Base-by-base conservation (phyloP, 2,113 vertebrate species). In the Sebastes fasciatus region DNA sequence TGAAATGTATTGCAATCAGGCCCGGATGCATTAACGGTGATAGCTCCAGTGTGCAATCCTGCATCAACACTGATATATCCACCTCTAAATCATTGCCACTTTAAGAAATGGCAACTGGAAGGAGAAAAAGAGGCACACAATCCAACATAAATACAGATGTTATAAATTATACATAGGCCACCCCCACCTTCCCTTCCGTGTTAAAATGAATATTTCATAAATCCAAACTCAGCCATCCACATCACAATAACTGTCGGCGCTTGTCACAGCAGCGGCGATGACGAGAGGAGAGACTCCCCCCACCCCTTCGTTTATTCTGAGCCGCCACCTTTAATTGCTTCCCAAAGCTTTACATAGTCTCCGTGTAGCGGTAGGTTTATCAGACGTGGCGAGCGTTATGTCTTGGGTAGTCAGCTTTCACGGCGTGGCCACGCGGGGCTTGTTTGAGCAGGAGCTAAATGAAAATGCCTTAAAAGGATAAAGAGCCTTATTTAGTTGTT, bases 201-300 rank as follows among this genome's bases (percentile, higher is more conserved):
- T 77, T 73, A 16, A 82, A 90, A 95, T 95, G 74, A 94, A 95
- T 94, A 94, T 94, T 95, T 94, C 77, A 94, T 94, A 77, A 78
- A 87, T 86, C 78, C 65, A 75, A 77, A 81, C 87, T 85, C 88
- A 90, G 81, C 77, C 89, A 86, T 90, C 69, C 90, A 77, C 91
- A 85, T 88, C 88, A 58, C 54, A 67, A 70, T 69, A 68, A 65
- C 81, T 91, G 89, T 92, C 87, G 43, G 74, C 12, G 21, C 83
- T 85, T 80, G 91, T 90, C 93, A 86, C 73, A 84, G 86, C 23
- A 1, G 75, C 46, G 23, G n/a, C 71, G 9, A n/a, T 87, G 93
- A 86, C 12, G 63, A 72, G 86, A 66, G 10, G 8, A 57, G 64
- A 78, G 51, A 72, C 68, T 2, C 61, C 80, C 67, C 43, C 19